Evolutionary conservation across 2,797 vertebrate species (phyloP).

Genomic region (Coccyzus lansbergi): DNA sequence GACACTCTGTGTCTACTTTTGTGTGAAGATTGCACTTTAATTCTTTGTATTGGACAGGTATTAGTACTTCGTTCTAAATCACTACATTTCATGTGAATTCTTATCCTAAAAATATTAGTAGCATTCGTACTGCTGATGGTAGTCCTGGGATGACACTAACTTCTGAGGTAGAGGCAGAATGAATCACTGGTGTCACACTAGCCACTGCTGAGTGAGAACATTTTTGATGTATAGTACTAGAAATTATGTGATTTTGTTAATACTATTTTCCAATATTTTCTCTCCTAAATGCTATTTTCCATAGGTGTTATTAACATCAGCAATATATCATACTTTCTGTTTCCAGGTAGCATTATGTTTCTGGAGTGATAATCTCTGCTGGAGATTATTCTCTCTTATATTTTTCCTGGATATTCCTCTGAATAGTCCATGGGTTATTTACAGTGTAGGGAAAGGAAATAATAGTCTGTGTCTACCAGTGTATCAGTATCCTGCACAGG

Average conservation of each 20-base stretch:
- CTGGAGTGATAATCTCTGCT: background rate
- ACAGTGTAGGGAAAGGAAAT: background rate
- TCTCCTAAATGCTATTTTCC: background rate
- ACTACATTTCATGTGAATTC: background rate
- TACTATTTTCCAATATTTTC: background rate
- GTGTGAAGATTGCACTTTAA: background rate
- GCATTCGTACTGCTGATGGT: fast-evolving
- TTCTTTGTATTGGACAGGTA: background rate
- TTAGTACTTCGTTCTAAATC: background rate
- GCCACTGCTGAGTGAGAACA: background rate
- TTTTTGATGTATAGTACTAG: background rate
- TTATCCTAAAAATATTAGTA: background rate
- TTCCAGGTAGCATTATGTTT: background rate
- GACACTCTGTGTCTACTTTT: background rate
- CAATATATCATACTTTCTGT: background rate
- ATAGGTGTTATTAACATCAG: background rate
- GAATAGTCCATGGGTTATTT: background rate
- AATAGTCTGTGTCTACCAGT: background rate
- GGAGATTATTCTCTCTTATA: background rate
- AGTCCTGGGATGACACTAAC: background rate
- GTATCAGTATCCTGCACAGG: background rate
- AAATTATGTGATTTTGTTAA: background rate
- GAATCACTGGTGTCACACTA: background rate
- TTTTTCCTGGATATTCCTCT: background rate
- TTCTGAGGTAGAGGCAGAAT: background rate